Base-by-base conservation (phyloP, 2,888 invertebrate species). In the Scaptomyza polygonia region DNA sequence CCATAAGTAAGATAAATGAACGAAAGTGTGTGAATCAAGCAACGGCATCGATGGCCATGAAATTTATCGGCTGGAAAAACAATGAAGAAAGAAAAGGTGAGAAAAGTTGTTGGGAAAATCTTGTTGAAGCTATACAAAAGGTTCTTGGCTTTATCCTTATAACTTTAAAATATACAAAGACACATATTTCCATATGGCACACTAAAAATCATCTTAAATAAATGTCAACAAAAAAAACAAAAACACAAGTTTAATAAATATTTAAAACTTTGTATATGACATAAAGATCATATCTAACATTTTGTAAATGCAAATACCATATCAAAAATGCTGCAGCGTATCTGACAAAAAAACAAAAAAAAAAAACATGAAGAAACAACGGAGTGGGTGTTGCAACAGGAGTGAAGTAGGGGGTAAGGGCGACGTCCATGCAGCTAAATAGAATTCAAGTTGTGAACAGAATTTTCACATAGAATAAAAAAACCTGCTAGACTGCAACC, bases 391-490 rank as follows among this genome's bases (percentile, higher is more conserved):
- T 9, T 18, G 40, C 2, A 1, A 6, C n/a, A 1, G 39, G 11
- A 25, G 40, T 9, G 34, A 2, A 16, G n/a, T n/a, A 11, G 29
- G 34, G 1, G 30, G 21, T n/a, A 5, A 21, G 18, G 32, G 18
- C 18, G 34, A 59, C 30, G 36, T 27, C 14, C 39, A 47, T 42
- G 51, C 65, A 67, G 80, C 69, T 70, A 79, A 82, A 85, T 72
- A 77, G 74, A 79, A 77, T 75, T 79, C 86, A 77, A 79, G 72
- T 77, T 79, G 68, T 67, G 83, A 74, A 68, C 63, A 56, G 66
- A 61, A 69, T 74, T 82, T 82, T 65, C 58, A 58, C 61, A 83
- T 56, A 45, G 47, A n/a, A n/a, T n/a, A n/a, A n/a, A n/a, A 64
- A 58, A 58, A 64, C 34, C 62, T 64, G 73, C 59, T 55, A 57